Conservation (phyloP, 2,797 vertebrate genomes). For the Artibeus lituratus region DNA sequence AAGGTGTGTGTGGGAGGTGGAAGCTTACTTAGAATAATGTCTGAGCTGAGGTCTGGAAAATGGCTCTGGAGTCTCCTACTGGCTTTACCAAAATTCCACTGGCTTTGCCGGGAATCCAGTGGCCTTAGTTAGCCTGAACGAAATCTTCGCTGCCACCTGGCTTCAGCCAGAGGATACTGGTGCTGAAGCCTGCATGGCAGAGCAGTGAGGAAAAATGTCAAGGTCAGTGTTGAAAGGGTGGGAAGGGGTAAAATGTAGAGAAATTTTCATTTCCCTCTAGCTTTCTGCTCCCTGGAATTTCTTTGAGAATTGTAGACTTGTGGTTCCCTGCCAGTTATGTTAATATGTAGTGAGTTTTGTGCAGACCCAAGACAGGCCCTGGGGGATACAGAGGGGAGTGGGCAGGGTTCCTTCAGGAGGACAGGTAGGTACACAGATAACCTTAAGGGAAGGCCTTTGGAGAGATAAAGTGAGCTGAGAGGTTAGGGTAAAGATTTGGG, state of each 20-base stretch:
- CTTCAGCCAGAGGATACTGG: not conserved
- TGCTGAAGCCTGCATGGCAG: not conserved
- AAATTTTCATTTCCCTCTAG: not conserved
- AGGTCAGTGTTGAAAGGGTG: not conserved
- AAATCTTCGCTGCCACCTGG: not conserved
- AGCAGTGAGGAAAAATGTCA: not conserved
- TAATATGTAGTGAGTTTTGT: not conserved
- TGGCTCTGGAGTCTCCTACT: not conserved
- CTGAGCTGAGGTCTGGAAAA: not conserved
- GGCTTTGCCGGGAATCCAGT: not conserved
- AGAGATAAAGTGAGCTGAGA: not conserved
- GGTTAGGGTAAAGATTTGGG: not conserved
- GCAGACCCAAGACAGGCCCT: not conserved
- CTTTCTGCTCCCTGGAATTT: not conserved
- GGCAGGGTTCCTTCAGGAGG: not conserved
- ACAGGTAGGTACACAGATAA: not conserved
- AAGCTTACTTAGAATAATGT: not conserved
- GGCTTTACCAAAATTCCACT: not conserved
- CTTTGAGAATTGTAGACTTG: not conserved
- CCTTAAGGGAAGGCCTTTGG: not conserved
- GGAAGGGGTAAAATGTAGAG: not conserved
- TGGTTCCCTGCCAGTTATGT: not conserved
- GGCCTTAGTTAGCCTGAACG: not conserved
- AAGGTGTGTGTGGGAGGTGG: not conserved
- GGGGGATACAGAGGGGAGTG: not conserved